phyloP scores from a whole-genome alignment of 2,797 vertebrate species.

The Pogonophryne albipinna region DNA sequence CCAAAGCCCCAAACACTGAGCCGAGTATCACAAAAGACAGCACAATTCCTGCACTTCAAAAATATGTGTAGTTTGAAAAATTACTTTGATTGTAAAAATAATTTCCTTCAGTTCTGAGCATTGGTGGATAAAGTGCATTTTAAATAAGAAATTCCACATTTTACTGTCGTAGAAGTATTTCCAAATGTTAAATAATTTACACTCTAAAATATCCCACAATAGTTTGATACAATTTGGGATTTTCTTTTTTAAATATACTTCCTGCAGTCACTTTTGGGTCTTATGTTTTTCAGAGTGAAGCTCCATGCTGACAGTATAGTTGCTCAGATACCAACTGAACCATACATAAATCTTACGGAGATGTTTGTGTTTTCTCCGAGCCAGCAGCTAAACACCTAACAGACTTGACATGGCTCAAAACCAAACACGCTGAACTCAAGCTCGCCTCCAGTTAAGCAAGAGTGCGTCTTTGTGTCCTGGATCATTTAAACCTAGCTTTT shows the following conservation, averaged over 20 bases:
- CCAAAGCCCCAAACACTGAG: neutral
- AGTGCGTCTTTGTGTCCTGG: neutral
- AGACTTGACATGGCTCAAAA: neutral
- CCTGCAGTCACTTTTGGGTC: neutral
- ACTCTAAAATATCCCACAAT: too few species aligned
- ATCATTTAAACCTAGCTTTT: constrained; percentile 37
- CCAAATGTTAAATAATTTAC: too few species aligned
- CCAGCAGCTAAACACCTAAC: neutral
- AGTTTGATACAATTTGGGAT: neutral
- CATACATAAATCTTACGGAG: neutral
- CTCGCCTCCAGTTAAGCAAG: constrained; percentile 14
- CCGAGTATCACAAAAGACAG: neutral
- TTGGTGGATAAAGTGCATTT: too few species aligned
- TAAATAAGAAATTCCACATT: too few species aligned
- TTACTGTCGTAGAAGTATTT: too few species aligned
- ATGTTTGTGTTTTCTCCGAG: neutral
- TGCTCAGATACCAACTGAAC: neutral
- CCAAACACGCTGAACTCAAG: constrained; percentile 12
- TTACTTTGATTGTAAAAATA: neutral
- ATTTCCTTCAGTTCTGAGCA: neutral
- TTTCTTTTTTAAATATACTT: neutral
- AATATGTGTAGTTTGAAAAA: too few species aligned
- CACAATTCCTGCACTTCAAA: neutral
- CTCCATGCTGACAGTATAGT: neutral
- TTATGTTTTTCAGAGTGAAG: neutral